A percentile compares a stretch with the other conserved stretches of the same genome.
Evolutionary conservation across 2,797 vertebrate species (phyloP).

Genomic region (Basileuterus tristriatus): DNA sequence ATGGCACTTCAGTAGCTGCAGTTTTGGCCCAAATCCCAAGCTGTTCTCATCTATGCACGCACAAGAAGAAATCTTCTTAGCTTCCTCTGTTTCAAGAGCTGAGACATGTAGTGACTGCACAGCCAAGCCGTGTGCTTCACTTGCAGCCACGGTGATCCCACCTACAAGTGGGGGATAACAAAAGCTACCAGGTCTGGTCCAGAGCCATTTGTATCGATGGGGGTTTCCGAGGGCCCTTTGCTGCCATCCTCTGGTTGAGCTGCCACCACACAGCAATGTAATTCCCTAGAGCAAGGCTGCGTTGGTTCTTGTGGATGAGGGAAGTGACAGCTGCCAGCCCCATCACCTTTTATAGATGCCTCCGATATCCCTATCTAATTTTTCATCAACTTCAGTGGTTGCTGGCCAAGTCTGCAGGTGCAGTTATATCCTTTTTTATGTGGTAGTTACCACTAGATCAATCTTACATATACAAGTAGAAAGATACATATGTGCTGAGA

Average conservation of each 20-base stretch:
- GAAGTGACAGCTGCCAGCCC: background rate
- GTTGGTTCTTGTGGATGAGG: background rate
- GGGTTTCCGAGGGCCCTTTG: background rate
- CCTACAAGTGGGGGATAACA: rapidly evolving
- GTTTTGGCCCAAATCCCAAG: background rate
- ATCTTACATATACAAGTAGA: background rate
- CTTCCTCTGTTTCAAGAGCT: background rate
- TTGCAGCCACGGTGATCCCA: background rate
- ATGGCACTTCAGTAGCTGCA: background rate
- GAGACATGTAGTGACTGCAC: background rate
- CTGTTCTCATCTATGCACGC: background rate
- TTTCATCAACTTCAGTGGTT: background rate
- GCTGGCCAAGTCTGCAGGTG: background rate
- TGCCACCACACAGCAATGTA: rapidly evolving
- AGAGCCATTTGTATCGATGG: rapidly evolving
- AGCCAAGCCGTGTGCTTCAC: background rate
- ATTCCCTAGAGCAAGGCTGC: background rate
- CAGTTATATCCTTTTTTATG: background rate
- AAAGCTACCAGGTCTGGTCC: background rate
- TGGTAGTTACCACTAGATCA: background rate
- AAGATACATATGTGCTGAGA: background rate
- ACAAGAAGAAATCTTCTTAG: background rate
- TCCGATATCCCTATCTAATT: background rate
- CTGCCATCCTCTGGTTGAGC: background rate
- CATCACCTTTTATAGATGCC: background rate